These are phyloP conservation scores for Megaceryle maxima DNA, from an alignment of 2,113 vertebrate genomes.

Conservation along the genomic window DNA sequence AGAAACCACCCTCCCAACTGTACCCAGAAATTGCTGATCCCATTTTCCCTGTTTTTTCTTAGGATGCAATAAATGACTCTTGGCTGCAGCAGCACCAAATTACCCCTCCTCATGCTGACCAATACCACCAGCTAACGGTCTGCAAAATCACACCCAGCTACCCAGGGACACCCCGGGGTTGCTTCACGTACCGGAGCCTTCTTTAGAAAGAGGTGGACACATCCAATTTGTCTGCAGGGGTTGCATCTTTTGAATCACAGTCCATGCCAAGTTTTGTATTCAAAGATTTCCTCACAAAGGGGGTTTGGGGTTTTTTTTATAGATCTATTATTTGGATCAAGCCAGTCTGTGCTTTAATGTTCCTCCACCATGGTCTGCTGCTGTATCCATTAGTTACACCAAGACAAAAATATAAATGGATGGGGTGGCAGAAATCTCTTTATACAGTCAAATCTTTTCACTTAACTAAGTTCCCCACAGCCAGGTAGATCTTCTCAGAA, in stretches of 20 bases:
- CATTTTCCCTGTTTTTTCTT: accelerated
- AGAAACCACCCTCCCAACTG: not conserved
- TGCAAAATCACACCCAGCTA: not conserved
- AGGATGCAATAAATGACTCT: not conserved
- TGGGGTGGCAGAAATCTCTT: not conserved
- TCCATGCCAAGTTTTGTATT: not conserved
- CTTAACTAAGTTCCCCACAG: not conserved
- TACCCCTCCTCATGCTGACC: accelerated
- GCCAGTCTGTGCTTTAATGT: not conserved
- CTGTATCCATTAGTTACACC: constrained; percentile 19
- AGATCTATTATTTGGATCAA: not conserved
- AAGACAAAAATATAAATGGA: not conserved
- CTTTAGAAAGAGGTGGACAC: accelerated
- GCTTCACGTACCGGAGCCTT: not conserved
- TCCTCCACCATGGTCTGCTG: not conserved
- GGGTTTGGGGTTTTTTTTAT: not conserved
- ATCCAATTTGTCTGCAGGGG: not conserved
- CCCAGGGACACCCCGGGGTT: accelerated
- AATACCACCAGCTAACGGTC: accelerated
- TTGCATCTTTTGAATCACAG: not conserved
- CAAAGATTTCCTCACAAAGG: not conserved
- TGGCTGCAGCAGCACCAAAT: not conserved
- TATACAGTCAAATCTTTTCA: not conserved
- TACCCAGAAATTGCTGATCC: not conserved
- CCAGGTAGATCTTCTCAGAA: not conserved